Evolutionary conservation across 1,140 invertebrate species (phyloP).

Genomic region (Ylistrum balloti): DNA sequence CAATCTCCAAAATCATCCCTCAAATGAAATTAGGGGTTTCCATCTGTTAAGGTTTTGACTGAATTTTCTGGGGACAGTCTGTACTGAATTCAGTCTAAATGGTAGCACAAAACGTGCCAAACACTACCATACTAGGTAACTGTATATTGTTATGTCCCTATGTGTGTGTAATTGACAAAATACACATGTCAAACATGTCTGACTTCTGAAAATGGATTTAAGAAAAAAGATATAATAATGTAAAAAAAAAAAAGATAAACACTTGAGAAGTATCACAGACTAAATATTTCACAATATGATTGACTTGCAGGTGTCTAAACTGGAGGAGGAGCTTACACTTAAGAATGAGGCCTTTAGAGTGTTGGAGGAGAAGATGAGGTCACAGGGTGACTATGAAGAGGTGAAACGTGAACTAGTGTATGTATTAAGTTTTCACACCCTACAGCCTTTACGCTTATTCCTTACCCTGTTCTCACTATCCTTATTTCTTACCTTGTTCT

Average conservation of each 20-base stretch:
- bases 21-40: neutral
- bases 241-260: neutral
- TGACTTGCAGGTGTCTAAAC: slow-evolving; percentile 86
- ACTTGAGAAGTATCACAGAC: neutral
- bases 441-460: neutral
- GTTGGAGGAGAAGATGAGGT: slow-evolving; percentile 92
- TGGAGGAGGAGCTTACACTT: slow-evolving; percentile 94
- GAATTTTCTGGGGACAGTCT: neutral
- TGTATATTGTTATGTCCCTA: too few species aligned
- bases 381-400: slow-evolving; percentile 94
- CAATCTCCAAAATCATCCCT: neutral
- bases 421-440: slow-evolving; percentile 8
- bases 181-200: neutral
- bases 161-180: neutral
- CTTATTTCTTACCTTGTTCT: too few species aligned
- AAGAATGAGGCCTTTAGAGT: slow-evolving; percentile 92
- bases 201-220: neutral
- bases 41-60: neutral
- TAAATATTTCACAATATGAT: neutral
- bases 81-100: neutral
- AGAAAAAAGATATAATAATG: neutral
- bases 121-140: neutral
- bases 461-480: too few species aligned
- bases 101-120: too few species aligned
- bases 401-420: slow-evolving; percentile 90